Percentiles rank a stretch among this genome's conserved stretches.
phyloP scores from a whole-genome alignment of 2,797 vertebrate species.

The Manis pentadactyla region DNA sequence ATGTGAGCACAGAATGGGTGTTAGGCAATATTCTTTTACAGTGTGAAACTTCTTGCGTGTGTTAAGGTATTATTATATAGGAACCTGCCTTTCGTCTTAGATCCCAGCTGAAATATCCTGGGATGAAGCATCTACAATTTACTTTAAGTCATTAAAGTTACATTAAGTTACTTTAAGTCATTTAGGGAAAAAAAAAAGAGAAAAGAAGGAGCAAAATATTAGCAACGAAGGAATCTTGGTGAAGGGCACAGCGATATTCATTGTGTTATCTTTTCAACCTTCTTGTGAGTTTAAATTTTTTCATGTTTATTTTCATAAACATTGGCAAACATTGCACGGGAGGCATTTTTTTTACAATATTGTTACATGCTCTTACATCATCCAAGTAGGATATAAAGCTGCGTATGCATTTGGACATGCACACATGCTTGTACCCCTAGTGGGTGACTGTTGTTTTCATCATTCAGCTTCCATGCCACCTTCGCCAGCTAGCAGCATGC shows the following conservation, averaged over 20 bases:
- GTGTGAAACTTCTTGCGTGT: not conserved
- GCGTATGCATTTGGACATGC: not conserved
- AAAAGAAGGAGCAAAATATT: not conserved
- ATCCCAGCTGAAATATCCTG: not conserved
- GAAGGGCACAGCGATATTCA: not conserved
- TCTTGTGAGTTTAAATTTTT: not conserved
- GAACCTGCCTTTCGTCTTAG: not conserved
- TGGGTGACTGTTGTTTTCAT: not conserved
- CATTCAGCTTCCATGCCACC: not conserved
- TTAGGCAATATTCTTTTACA: not conserved
- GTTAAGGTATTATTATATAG: not conserved
- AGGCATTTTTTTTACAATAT: not conserved
- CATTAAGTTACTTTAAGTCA: not conserved
- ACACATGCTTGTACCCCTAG: accelerated
- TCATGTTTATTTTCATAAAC: not conserved
- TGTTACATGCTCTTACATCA: accelerated
- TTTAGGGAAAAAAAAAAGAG: not conserved
- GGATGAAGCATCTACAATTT: not conserved
- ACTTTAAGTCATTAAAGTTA: not conserved
- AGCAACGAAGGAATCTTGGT: not conserved
- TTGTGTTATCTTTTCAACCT: not conserved
- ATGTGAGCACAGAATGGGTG: not conserved
- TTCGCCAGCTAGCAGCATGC: accelerated
- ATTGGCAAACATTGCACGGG: not conserved
- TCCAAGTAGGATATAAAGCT: too few relatives aligned